Percentiles rank a stretch among this genome's conserved stretches.
These are phyloP conservation scores for Eretmochelys imbricata DNA, from an alignment of 2,113 vertebrate species.

Conservation along the genomic window DNA sequence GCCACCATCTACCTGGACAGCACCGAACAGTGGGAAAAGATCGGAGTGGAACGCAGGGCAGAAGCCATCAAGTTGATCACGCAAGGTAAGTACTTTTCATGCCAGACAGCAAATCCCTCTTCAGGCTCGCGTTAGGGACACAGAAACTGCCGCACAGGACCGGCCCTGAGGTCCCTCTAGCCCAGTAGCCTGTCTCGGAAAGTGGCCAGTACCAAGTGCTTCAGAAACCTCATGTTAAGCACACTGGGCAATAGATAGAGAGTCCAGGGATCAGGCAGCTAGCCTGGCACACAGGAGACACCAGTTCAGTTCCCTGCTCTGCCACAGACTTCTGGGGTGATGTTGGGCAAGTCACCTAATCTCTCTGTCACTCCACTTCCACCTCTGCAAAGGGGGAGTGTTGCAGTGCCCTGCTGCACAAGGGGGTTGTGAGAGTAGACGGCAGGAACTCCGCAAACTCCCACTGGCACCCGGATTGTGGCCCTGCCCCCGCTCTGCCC, in stretches of 20 bases:
- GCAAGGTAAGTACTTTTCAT: conserved; percentile 72
- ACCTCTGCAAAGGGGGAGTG: neutral
- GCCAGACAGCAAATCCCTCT: rapidly evolving
- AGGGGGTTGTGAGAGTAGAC: neutral
- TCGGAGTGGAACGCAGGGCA: conserved; percentile 75
- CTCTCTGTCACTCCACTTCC: neutral
- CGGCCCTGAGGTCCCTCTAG: too few relatives aligned
- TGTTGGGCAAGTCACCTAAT: neutral
- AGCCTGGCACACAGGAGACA: neutral
- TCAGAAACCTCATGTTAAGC: neutral
- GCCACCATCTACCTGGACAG: conserved; percentile 88
- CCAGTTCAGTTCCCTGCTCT: neutral
- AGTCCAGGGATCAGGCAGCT: neutral
- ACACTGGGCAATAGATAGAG: neutral
- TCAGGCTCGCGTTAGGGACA: neutral
- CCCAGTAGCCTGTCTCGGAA: neutral
- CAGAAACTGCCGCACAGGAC: too few relatives aligned
- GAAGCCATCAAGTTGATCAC: conserved; percentile 81
- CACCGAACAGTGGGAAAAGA: conserved; percentile 82
- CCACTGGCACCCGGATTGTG: too few relatives aligned
- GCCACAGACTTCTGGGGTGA: neutral
- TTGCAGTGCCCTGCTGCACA: neutral
- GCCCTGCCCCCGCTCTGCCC: too few relatives aligned
- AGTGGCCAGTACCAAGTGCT: neutral
- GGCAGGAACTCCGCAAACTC: too few relatives aligned